phyloP scores from a whole-genome alignment of 2,113 vertebrate genomes.

The Petrocephalus zakoni region DNA sequence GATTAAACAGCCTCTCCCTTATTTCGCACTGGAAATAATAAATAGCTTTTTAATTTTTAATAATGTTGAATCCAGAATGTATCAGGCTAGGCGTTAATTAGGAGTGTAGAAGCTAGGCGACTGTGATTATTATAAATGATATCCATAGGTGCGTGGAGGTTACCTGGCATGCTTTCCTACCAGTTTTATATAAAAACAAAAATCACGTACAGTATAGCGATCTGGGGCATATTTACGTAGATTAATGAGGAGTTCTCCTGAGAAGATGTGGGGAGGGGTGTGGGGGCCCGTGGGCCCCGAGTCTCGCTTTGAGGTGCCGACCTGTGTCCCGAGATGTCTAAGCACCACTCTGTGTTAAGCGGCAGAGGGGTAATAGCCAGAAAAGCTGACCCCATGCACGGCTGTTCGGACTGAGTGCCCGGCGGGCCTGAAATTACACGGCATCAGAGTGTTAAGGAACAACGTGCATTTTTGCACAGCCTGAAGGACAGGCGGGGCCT shows the following conservation, averaged over 20 bases:
- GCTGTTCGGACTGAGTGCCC: neutral
- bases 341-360: neutral
- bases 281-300: neutral
- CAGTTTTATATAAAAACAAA: neutral
- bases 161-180: neutral
- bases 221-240: neutral
- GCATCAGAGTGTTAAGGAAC: neutral
- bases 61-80: slow-evolving; percentile 3
- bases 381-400: neutral
- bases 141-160: neutral
- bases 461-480: neutral
- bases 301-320: neutral
- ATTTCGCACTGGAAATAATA: neutral
- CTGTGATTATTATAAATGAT: neutral
- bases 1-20: neutral
- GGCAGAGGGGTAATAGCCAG: neutral
- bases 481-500: neutral
- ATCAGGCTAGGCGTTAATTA: neutral
- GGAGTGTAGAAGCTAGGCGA: neutral
- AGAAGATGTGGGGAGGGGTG: neutral
- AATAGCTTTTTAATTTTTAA: slow-evolving; percentile 16
- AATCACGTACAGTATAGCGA: neutral
- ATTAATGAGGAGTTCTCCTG: neutral
- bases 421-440: neutral
- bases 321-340: neutral